These are phyloP conservation scores for Pagrus major DNA, from an alignment of 2,113 vertebrate species.

Conservation along the genomic window DNA sequence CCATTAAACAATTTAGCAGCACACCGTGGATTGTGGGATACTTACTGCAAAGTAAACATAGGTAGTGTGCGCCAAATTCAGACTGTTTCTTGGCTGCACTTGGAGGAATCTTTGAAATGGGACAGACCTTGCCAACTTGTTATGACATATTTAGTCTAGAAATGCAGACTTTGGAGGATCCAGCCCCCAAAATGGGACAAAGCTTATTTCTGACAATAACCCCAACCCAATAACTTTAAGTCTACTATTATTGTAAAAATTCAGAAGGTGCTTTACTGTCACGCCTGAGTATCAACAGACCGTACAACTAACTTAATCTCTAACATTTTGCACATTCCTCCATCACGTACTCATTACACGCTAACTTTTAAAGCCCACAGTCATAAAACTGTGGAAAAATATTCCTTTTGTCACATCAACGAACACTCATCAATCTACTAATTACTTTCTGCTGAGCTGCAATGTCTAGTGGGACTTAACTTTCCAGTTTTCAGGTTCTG, in stretches of 20 bases:
- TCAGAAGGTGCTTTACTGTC: neutral
- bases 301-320: neutral
- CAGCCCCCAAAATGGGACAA: neutral
- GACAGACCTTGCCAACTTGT: slow-evolving; percentile 8
- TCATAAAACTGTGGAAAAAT: neutral
- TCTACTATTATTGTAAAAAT: neutral
- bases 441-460: neutral
- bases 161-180: slow-evolving; percentile 9
- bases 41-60: slow-evolving; percentile 18
- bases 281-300: neutral
- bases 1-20: neutral
- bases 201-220: slow-evolving; percentile 5
- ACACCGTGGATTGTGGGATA: neutral
- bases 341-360: neutral
- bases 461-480: neutral
- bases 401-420: slow-evolving; percentile 1
- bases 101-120: slow-evolving; percentile 4
- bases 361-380: neutral
- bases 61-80: neutral
- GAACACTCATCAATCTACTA: neutral
- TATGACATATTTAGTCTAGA: slow-evolving; percentile 37
- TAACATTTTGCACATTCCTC: neutral
- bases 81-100: neutral
- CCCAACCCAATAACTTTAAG: neutral
- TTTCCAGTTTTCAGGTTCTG: neutral